phyloP scores from a whole-genome alignment of 1,140 invertebrate species.

The Trypoxylus dichotomus region DNA sequence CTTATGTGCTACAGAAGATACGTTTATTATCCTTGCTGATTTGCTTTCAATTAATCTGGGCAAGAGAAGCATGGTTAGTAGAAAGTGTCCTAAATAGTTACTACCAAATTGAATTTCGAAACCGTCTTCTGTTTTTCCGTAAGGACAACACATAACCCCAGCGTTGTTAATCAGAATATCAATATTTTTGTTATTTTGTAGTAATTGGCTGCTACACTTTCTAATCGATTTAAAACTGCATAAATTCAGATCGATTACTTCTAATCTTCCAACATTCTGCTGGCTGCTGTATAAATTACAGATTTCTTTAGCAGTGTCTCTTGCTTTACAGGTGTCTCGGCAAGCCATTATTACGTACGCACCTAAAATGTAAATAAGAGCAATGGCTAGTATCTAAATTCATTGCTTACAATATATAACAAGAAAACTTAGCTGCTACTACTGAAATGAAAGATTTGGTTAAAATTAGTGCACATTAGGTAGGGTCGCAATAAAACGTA shows the following conservation, averaged over 20 bases:
- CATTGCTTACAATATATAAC: no score
- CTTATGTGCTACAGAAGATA: conserved; percentile 63
- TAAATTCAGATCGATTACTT: conserved; percentile 69
- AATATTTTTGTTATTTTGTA: conserved; percentile 62
- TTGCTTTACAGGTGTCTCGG: conserved; percentile 50
- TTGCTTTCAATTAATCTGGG: conserved; percentile 58
- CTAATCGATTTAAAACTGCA: conserved; percentile 71
- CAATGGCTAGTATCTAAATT: background rate
- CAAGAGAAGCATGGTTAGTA: conserved; percentile 78
- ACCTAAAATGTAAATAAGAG: conserved; percentile 41
- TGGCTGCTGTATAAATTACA: conserved; percentile 50
- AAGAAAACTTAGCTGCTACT: no score
- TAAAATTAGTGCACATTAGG: no score
- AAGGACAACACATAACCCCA: conserved; percentile 73
- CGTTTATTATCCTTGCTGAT: conserved; percentile 62
- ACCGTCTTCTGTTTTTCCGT: conserved; percentile 70
- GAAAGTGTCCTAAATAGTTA: conserved; percentile 83
- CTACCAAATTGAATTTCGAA: conserved; percentile 79
- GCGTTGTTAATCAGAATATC: conserved; percentile 83
- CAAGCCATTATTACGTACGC: conserved; percentile 55
- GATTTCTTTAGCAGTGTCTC: conserved; percentile 53
- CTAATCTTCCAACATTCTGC: conserved; percentile 56
- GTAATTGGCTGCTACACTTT: conserved; percentile 67
- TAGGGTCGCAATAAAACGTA: no score
- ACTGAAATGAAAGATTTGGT: no score